Evolutionary conservation across 2,113 vertebrate genomes (phyloP), one percentile per base, ranked within the genome.

Genomic region (Genyomyrus donnyi): DNA sequence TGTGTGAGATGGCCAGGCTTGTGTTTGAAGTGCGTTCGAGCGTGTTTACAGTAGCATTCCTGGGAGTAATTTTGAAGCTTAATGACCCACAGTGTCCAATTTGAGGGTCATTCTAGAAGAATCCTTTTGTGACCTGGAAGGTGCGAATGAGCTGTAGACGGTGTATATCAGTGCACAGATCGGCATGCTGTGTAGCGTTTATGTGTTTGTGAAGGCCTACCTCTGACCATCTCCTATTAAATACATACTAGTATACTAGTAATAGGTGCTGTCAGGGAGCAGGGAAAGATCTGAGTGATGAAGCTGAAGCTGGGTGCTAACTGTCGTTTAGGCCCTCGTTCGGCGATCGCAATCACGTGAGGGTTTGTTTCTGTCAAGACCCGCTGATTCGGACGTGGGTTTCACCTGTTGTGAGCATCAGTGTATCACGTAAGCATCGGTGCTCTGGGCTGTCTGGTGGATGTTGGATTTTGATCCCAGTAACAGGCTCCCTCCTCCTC

Each of bases 1-100:
- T 24, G 49, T 50, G 13, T 74, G 86, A 87, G 21, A 39, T 2
- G 24, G 53, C 5, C 42, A 62, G 83, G 53, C 53, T 58, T 19
- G 13, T 13, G 27, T 27, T 31, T 53, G 50, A 39, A 87, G 49
- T 7, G 27, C 27, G 13, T 17, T 49, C 0, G 5, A 49, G 83
- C 1, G n/a, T 56, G 85, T 39, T 52, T 56, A 39, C 35, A 39
- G 35, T 39, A 19, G 2, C 52, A 21, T 88, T 58, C 53, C 52
- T 53, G 53, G 52, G 35, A 58, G 53, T 58, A 45, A 88, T 19
- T 58, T 58, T 88, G 52, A 58, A 88, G 86, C 42, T 88, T 88
- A 58, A 88, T 58, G 53, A 87, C 15, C 86, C 27, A 17, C n/a
- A 87, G 31, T 27, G 27, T 56, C 27, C 35, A 45, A 87, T 53